Evolutionary conservation across 2,888 invertebrate species (phyloP).

Genomic region (Ptychoptera albimana): DNA sequence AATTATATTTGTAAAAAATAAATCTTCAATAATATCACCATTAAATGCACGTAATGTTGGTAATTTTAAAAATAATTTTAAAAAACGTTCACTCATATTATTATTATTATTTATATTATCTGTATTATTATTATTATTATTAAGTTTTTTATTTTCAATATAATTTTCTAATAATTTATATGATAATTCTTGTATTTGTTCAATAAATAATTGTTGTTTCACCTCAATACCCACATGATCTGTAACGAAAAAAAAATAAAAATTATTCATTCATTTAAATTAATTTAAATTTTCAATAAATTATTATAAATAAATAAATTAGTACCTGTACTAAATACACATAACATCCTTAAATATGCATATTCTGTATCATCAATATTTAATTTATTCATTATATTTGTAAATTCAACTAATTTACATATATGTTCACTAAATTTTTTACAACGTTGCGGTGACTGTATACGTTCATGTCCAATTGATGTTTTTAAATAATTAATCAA

Average conservation of each 20-base stretch:
- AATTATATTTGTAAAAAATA: constrained; percentile 82
- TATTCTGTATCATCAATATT: constrained; percentile 72
- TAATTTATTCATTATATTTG: constrained; percentile 53
- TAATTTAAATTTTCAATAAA: background rate
- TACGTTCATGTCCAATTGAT: constrained; percentile 42
- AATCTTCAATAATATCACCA: constrained; percentile 66
- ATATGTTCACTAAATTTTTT: constrained; percentile 65
- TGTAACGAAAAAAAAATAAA: constrained; percentile 10
- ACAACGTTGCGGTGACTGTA: constrained; percentile 52
- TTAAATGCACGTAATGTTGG: constrained; percentile 56
- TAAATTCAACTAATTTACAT: constrained; percentile 67
- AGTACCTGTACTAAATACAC: constrained; percentile 65
- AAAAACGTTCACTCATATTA: constrained; percentile 35
- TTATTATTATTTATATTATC: constrained; percentile 3
- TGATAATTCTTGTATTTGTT: constrained; percentile 43
- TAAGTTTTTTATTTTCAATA: background rate
- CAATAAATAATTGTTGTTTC: constrained; percentile 35
- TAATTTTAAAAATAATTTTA: constrained; percentile 37
- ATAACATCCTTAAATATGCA: constrained; percentile 72
- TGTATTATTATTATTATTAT: background rate
- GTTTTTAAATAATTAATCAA: constrained; percentile 53
- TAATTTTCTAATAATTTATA: constrained; percentile 35
- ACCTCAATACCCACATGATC: constrained; percentile 36
- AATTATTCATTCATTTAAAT: background rate
- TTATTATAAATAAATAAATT: constrained; percentile 10